phyloP scores from a whole-genome alignment of 2,797 vertebrate genomes.

The Oreochromis mossambicus region DNA sequence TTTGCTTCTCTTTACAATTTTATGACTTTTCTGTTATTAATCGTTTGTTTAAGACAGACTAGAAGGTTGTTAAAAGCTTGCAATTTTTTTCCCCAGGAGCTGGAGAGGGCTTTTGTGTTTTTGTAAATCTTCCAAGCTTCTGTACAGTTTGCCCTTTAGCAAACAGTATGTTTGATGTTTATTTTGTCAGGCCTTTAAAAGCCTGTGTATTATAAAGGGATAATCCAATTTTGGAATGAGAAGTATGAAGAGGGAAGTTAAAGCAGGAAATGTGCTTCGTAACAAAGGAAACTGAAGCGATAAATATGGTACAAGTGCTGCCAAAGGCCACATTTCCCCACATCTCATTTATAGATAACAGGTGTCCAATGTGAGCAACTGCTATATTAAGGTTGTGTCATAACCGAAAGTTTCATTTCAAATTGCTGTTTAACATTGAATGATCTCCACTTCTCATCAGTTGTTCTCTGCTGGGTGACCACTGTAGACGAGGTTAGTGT shows the following conservation, averaged over 20 bases:
- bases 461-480: slow-evolving; percentile 41
- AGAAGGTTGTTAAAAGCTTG: not conserved
- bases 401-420: not conserved
- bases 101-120: not conserved
- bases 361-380: not conserved
- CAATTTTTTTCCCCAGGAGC: not conserved
- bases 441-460: slow-evolving; percentile 34
- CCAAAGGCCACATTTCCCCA: not conserved
- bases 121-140: slow-evolving; percentile 4
- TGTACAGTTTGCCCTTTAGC: slow-evolving; percentile 20
- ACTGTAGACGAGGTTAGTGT: slow-evolving; percentile 27
- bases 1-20: not conserved
- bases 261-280: not conserved
- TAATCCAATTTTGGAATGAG: slow-evolving; percentile 34
- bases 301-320: slow-evolving; percentile 10
- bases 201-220: slow-evolving; percentile 5
- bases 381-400: not conserved
- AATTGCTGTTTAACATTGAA: not conserved
- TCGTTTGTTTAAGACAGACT: not conserved
- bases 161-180: slow-evolving; percentile 32
- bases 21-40: not conserved
- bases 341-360: not conserved
- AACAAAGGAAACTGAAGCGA: not conserved
- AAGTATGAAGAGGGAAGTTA: not conserved
- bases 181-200: slow-evolving; percentile 44